Conservation (phyloP, 1,140 invertebrate genomes). For the Heliconius nattereri region DNA sequence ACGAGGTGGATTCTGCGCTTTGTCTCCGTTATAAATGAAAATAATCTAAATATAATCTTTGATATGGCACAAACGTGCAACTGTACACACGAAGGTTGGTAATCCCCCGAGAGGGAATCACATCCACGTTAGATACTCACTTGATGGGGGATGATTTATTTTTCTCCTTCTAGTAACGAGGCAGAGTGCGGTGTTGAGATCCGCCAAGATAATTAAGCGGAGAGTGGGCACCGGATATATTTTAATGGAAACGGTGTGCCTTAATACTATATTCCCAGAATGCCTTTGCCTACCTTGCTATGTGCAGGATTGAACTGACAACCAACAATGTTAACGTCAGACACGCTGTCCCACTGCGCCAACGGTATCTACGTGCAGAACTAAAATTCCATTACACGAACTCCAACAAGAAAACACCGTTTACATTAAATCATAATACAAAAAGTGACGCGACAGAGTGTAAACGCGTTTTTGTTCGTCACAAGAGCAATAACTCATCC, state of each 20-base stretch:
- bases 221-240: neutral
- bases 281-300: neutral
- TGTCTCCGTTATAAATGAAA: no score
- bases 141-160: neutral
- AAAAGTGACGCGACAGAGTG: conserved; percentile 15
- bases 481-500: conserved; percentile 19
- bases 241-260: neutral
- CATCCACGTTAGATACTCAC: no score
- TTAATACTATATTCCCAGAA: neutral
- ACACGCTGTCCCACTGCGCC: no score
- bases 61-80: no score
- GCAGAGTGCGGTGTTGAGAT: neutral
- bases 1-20: no score
- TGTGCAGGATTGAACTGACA: neutral
- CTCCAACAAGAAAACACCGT: conserved; percentile 15
- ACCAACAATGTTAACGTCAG: no score
- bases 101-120: no score
- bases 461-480: conserved; percentile 21
- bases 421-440: conserved; percentile 12
- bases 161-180: neutral
- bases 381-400: neutral
- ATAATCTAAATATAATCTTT: no score
- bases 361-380: neutral
- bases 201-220: neutral
- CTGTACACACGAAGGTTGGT: no score